A percentile compares a stretch with the other conserved stretches of the same genome.
phyloP scores from a whole-genome alignment of 2,888 invertebrate species.

The Oxycera nigricornis region DNA sequence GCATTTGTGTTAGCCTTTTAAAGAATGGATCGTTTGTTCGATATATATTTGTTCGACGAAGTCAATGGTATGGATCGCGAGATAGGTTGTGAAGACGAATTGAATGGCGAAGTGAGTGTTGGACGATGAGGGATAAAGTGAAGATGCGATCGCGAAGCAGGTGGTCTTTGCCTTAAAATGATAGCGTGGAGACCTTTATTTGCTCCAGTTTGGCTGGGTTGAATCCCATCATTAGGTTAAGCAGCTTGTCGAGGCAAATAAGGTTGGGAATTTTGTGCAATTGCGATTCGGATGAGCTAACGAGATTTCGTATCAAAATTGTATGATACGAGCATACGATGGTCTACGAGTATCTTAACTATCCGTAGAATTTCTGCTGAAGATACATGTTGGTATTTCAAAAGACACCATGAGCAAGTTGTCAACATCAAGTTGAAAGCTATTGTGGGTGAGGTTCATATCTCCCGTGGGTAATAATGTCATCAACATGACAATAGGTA shows the following conservation, averaged over 20 bases:
- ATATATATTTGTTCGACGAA: not conserved
- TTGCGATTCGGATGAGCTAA: not conserved
- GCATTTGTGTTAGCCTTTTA: slow-evolving; percentile 31
- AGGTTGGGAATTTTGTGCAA: not conserved
- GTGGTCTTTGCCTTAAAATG: slow-evolving; percentile 26
- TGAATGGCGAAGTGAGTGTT: not conserved
- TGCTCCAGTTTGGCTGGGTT: not conserved
- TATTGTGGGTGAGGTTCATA: no score
- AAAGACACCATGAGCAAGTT: no score
- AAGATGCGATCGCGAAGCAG: not conserved
- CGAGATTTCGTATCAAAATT: no score
- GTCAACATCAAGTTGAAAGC: no score
- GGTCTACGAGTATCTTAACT: no score
- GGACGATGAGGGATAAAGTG: not conserved
- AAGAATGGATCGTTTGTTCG: slow-evolving; percentile 4
- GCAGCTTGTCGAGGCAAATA: not conserved
- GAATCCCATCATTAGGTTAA: slow-evolving; percentile 12
- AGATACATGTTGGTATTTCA: no score
- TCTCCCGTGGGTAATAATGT: no score
- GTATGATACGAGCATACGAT: no score
- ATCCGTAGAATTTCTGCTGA: no score
- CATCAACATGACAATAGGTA: no score
- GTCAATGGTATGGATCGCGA: not conserved
- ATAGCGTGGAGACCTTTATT: not conserved
- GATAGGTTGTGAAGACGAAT: not conserved